Evolutionary conservation across 2,113 vertebrate genomes (phyloP), one percentile per base, ranked within the genome.

Genomic region (Asarcornis scutulata): DNA sequence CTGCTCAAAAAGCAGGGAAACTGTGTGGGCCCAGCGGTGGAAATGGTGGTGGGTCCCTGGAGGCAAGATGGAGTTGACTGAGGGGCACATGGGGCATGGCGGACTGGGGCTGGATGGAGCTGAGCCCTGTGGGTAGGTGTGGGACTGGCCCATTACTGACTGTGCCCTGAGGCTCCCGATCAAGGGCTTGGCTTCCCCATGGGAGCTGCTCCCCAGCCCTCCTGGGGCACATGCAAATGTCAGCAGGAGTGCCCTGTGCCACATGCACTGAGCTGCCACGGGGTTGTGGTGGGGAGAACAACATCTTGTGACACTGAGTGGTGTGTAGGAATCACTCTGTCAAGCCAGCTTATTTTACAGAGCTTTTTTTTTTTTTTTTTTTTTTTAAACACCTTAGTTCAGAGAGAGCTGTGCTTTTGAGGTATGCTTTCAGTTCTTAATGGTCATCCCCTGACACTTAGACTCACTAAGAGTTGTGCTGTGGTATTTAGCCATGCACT

Each of bases 11-110:
- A 15, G 5, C 20, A 50, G 36, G 36, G 31, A 38, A 82, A 4
- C n/a, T 0, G 0, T 0, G 0, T 62, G 63, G 27, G 15, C 34
- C 55, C 42, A 40, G 40, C 12, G 12, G 40, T 40, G 12, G 68
- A 68, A 48, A 26, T 52, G 40, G n/a, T 4, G 11, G 4, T 15
- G 34, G 5, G 7, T n/a, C 16, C 13, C 69, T 89, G 60, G 71
- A 53, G 40, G 11, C 5, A 4, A 31, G 42, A 36, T 6, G 7
- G 14, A 31, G 31, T 48, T 50, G 34, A 52, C 6, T 73, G 60
- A 44, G 40, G 40, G 40, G 40, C 40, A 40, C 40, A 40, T 13
- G 50, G 40, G 11, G 17, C 50, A 2, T 18, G 38, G 42, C 5
- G 8, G 17, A 64, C 34, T 0, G 2, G 34, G 18, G 5, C 60